phyloP scores from a whole-genome alignment of 2,888 invertebrate species.

The Eupsilia transversa region DNA sequence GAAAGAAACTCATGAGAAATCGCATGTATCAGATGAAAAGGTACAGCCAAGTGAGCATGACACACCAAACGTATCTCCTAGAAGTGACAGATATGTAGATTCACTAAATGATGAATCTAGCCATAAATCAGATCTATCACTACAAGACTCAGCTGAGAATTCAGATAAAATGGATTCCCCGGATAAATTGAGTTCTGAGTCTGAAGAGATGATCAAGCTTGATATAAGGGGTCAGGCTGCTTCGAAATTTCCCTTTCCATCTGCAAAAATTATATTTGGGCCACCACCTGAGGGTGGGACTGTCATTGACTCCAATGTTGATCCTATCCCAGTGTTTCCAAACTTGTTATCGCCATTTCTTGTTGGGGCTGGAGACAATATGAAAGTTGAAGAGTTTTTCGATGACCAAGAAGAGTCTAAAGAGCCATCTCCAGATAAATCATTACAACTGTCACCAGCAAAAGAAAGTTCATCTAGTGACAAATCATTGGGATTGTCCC shows the following conservation, averaged over 20 bases:
- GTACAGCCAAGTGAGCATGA: slow-evolving; percentile 65
- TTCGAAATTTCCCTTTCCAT: slow-evolving; percentile 80
- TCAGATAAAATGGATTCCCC: slow-evolving; percentile 71
- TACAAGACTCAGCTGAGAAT: slow-evolving; percentile 68
- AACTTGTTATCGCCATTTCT: slow-evolving; percentile 84
- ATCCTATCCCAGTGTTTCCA: slow-evolving; percentile 81
- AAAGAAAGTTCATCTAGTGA: slow-evolving; percentile 70
- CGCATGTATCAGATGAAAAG: slow-evolving; percentile 49
- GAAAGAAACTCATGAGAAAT: slow-evolving; percentile 72
- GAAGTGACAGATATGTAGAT: slow-evolving; percentile 81
- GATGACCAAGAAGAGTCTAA: slow-evolving; percentile 67
- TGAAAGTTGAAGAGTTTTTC: slow-evolving; percentile 80
- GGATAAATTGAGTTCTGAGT: slow-evolving; percentile 79
- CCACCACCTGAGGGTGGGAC: slow-evolving; percentile 84
- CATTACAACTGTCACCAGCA: slow-evolving; percentile 56
- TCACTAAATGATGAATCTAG: slow-evolving; percentile 83
- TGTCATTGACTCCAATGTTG: slow-evolving; percentile 76
- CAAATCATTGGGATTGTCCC: slow-evolving; percentile 61
- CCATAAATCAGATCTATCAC: slow-evolving; percentile 69
- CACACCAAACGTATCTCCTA: slow-evolving; percentile 75
- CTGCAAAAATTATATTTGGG: slow-evolving; percentile 86
- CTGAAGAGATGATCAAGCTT: slow-evolving; percentile 88
- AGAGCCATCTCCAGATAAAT: slow-evolving; percentile 65
- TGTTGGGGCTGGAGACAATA: slow-evolving; percentile 77
- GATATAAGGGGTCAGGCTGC: slow-evolving; percentile 87